Evolutionary conservation across 2,113 vertebrate species (phyloP), one percentile per base, ranked within the genome.

Genomic region (Hepsetus odoe): DNA sequence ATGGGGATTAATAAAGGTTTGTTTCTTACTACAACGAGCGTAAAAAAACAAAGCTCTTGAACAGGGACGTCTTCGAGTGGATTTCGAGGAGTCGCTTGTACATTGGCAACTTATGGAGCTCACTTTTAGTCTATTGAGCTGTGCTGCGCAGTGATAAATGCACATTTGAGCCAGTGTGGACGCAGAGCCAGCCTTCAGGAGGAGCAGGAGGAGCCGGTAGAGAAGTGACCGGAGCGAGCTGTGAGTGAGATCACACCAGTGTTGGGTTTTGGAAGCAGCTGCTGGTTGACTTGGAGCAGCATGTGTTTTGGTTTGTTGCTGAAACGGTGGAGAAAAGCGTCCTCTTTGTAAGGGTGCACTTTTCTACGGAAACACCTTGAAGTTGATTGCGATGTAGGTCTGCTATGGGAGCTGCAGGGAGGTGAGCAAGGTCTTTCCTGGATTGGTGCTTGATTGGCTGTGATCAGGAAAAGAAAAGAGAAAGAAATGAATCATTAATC

Each of bases 371-470:
- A 83, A 82, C 77, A 14, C 10, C 80, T 77, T 86, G 87, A 88
- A 82, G 85, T 85, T 86, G 88, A 35, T 26, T 74, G 74, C 65
- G 49, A 77, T 68, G 83, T 65, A 33, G 76, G 85, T 73, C 83
- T 53, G 89, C 74, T 82, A 94, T 94, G 93, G 93, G 93, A 87
- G 88, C 89, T 68, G 86, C 89, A 81, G 86, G 84, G 84, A 93
- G 93, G 93, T 94, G 89, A 93, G 93, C 81, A 12, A 18, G 33
- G 26, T 10, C 18, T 22, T 69, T 24, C 16, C 46, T 49, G 46
- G 46, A 9, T 58, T 30, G 24, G 4, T 55, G 11, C 20, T n/a
- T 58, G 5, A 73, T 30, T 46, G 38, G 53, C 38, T 69, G 14
- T 20, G 33, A 30, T 53, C 2, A 18, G 56, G 24, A 24, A 40